Evolutionary conservation across 2,888 invertebrate species (phyloP).

Genomic region (Troides oblongomaculatus): DNA sequence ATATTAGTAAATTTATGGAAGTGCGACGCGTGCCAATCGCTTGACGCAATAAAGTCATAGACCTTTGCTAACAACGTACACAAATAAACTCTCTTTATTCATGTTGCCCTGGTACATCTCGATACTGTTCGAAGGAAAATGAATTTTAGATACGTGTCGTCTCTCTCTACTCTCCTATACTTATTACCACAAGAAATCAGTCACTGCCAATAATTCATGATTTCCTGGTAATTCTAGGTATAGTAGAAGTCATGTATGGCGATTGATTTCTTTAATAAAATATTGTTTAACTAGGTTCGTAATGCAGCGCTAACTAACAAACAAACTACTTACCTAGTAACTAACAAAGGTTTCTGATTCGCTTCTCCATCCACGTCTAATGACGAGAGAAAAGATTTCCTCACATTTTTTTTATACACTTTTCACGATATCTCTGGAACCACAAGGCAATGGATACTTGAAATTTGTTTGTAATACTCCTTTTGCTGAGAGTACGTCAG

Average conservation of each 20-base stretch:
- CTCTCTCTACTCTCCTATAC: neutral
- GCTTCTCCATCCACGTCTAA: no score
- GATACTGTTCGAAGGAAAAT: neutral
- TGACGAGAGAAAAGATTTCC: no score
- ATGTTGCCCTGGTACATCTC: neutral
- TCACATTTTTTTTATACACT: no score
- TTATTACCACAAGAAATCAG: neutral
- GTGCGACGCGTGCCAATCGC: slow-evolving; percentile 38
- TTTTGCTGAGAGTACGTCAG: no score
- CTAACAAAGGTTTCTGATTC: no score
- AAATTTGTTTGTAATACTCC: no score
- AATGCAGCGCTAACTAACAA: no score
- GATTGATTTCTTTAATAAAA: no score
- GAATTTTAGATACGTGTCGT: neutral
- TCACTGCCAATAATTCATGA: neutral
- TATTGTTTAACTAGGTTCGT: no score
- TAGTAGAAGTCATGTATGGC: neutral
- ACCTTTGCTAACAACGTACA: slow-evolving; percentile 51
- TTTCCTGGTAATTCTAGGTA: neutral
- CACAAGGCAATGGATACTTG: no score
- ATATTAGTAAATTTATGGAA: slow-evolving; percentile 31
- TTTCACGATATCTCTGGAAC: no score
- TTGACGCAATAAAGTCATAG: slow-evolving; percentile 63
- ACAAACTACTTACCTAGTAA: no score
- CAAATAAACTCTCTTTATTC: neutral